These are phyloP conservation scores for Octodon degus DNA, from an alignment of 2,113 vertebrate genomes.

Conservation along the genomic window DNA sequence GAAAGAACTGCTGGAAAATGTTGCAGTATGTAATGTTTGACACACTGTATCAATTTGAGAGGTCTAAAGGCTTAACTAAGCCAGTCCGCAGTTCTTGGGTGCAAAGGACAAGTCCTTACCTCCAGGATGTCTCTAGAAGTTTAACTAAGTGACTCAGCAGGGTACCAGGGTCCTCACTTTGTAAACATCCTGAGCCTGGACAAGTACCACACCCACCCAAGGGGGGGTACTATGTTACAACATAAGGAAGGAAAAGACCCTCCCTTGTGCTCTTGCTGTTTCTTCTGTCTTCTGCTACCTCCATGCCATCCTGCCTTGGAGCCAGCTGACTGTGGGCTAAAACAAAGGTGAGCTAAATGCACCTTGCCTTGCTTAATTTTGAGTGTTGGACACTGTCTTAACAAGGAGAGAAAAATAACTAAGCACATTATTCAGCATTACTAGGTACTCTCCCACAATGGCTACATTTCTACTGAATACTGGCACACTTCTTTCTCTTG, in stretches of 20 bases:
- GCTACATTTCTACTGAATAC: neutral
- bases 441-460: neutral
- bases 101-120: neutral
- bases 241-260: neutral
- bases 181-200: neutral
- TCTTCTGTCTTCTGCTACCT: neutral
- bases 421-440: neutral
- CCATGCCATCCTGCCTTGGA: neutral
- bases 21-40: neutral
- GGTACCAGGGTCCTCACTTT: neutral
- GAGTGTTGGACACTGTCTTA: neutral
- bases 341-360: neutral
- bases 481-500: neutral
- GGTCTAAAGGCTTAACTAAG: neutral
- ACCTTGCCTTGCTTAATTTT: neutral
- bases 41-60: neutral
- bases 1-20: neutral
- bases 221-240: neutral
- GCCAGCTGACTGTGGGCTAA: neutral
- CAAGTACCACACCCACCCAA: neutral
- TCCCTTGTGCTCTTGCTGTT: neutral
- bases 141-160: neutral
- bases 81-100: neutral
- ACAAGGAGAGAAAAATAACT: neutral
- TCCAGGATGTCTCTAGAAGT: neutral